Conservation (phyloP, 1,140 invertebrate species). For the Ephestia elutella region DNA sequence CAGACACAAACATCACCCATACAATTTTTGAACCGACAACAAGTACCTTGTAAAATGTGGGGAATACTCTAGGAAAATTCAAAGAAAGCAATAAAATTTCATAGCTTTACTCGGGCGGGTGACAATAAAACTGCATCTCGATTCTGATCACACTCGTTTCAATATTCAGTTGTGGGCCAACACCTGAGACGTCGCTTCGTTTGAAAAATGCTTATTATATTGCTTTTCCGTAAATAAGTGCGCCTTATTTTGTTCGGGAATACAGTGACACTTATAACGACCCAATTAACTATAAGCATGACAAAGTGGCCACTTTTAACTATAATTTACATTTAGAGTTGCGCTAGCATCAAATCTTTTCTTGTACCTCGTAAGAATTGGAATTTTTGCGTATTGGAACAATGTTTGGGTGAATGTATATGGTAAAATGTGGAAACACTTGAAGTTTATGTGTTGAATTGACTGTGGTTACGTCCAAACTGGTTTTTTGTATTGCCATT, state of each 20-base stretch:
- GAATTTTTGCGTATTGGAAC: background rate
- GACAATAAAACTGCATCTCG: slow-evolving; percentile 71
- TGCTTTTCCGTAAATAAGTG: slow-evolving; percentile 51
- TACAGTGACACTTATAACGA: slow-evolving; percentile 21
- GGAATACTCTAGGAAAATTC: slow-evolving; percentile 40
- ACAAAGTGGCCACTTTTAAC: slow-evolving; percentile 11
- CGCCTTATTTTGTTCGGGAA: slow-evolving; percentile 17
- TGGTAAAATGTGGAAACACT: background rate
- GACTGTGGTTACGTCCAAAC: no score
- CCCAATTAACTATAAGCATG: slow-evolving; percentile 19
- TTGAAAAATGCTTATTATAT: slow-evolving; percentile 70
- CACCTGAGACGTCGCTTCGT: slow-evolving; percentile 58
- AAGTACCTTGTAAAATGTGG: slow-evolving; percentile 16
- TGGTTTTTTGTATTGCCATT: no score
- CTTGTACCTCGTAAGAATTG: background rate
- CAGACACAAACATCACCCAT: background rate
- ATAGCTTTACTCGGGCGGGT: slow-evolving; percentile 53
- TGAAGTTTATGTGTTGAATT: no score
- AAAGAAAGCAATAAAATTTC: slow-evolving; percentile 62
- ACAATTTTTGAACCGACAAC: background rate
- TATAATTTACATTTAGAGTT: slow-evolving; percentile 4
- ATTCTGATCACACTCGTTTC: slow-evolving; percentile 70
- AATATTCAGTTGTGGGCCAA: slow-evolving; percentile 60
- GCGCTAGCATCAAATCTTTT: background rate
- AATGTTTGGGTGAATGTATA: background rate